Conservation (phyloP, 2,113 vertebrate species). For the Pelusios castaneus region DNA sequence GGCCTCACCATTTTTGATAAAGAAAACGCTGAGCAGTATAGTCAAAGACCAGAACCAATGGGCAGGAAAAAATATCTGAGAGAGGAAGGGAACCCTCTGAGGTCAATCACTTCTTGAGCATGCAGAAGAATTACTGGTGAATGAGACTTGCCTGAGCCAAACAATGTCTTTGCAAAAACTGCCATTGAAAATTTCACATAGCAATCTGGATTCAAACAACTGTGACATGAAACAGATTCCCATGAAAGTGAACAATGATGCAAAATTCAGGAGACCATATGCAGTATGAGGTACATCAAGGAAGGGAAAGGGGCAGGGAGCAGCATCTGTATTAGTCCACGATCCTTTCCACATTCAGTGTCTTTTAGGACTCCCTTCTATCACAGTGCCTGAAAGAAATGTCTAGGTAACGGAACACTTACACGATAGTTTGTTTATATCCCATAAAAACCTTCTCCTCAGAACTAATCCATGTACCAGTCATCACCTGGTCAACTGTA, state of each 20-base stretch:
- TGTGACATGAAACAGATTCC: not conserved
- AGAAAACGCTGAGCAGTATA: fast-evolving
- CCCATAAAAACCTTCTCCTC: not conserved
- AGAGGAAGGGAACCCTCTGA: not conserved
- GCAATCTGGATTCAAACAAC: not conserved
- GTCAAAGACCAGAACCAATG: fast-evolving
- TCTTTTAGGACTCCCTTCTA: not conserved
- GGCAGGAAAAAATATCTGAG: not conserved
- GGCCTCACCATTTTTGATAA: not conserved
- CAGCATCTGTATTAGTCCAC: not conserved
- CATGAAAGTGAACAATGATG: not conserved
- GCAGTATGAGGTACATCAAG: not conserved
- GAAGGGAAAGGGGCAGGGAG: not conserved
- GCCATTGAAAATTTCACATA: not conserved
- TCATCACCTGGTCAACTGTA: not conserved
- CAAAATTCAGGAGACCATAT: not conserved
- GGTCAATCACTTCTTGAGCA: not conserved
- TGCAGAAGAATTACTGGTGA: not conserved
- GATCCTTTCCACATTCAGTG: fast-evolving
- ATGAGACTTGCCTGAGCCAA: not conserved
- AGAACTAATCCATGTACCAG: not conserved
- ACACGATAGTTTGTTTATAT: not conserved
- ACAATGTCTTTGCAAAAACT: not conserved
- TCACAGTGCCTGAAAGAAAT: not conserved
- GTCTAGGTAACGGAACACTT: not conserved